Conservation (phyloP, 2,797 vertebrate species). For the Acridotheres tristis region DNA sequence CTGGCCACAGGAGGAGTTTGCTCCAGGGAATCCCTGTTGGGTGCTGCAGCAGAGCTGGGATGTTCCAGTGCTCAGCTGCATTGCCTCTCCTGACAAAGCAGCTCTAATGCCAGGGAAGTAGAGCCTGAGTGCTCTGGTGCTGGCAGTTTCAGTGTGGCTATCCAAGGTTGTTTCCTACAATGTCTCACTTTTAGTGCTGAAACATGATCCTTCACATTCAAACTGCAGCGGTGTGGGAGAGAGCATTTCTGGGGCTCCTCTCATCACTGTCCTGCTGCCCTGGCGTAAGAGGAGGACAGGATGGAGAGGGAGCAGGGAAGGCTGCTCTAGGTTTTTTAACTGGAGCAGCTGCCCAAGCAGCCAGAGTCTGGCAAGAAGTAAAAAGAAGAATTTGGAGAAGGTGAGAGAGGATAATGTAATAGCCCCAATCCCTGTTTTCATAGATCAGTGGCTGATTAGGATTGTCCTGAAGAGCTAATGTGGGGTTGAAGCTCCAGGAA, state of each 20-base stretch:
- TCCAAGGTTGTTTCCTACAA: background rate
- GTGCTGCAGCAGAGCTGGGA: background rate
- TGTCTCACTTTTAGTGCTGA: background rate
- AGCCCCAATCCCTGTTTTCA: background rate
- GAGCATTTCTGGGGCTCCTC: background rate
- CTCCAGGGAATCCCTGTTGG: background rate
- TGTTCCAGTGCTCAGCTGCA: background rate
- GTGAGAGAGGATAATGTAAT: background rate
- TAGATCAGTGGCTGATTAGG: background rate
- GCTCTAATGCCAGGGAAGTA: background rate
- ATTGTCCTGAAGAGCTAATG: background rate
- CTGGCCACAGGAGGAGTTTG: background rate
- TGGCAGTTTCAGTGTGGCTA: background rate
- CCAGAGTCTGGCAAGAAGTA: background rate
- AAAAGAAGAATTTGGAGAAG: background rate
- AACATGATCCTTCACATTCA: background rate
- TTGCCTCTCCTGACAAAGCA: background rate
- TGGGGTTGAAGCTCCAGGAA: background rate
- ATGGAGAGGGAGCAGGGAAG: background rate
- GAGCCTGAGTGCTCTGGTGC: background rate
- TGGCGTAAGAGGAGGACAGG: background rate
- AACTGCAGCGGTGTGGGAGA: accelerated
- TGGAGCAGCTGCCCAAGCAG: background rate
- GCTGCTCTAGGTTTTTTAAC: background rate
- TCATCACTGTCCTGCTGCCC: background rate